Percentiles rank a stretch among this genome's conserved stretches.
Conservation (phyloP, 92 coral and sea anemone species). For the Epizoanthus illoricatus region DNA sequence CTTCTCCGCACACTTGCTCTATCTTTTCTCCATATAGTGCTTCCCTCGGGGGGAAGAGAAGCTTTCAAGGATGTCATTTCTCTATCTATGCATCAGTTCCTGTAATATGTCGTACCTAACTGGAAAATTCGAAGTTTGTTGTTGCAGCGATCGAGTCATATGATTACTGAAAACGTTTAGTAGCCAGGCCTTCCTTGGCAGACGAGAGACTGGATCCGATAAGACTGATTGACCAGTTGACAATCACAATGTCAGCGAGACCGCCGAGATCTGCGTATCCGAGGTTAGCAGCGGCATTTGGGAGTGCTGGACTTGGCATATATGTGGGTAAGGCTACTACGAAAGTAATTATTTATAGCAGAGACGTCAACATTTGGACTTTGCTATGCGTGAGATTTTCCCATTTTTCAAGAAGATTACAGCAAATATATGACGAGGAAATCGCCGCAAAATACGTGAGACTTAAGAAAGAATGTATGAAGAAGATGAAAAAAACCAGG, state of each 20-base stretch:
- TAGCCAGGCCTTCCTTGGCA: slow-evolving; percentile 31
- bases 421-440: too few relatives aligned
- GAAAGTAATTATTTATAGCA: background rate
- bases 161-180: background rate
- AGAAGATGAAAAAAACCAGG: too few relatives aligned
- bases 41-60: slow-evolving; percentile 90
- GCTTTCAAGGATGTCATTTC: slow-evolving; percentile 86
- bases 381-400: too few relatives aligned
- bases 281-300: slow-evolving; percentile 13
- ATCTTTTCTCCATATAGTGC: slow-evolving; percentile 92
- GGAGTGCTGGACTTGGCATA: slow-evolving; percentile 25
- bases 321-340: slow-evolving; percentile 19
- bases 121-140: background rate
- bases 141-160: background rate
- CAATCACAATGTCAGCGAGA: slow-evolving; percentile 16
- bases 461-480: too few relatives aligned
- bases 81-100: background rate
- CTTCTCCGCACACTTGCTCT: slow-evolving; percentile 56
- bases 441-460: too few relatives aligned
- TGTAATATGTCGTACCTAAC: too few relatives aligned
- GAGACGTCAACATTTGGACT: too few relatives aligned
- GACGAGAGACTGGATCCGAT: too few relatives aligned
- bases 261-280: slow-evolving; percentile 15
- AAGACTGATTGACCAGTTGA: background rate
- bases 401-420: too few relatives aligned